These are phyloP conservation scores for Aradus depressus DNA, from an alignment of 2,888 invertebrate genomes.

Conservation along the genomic window DNA sequence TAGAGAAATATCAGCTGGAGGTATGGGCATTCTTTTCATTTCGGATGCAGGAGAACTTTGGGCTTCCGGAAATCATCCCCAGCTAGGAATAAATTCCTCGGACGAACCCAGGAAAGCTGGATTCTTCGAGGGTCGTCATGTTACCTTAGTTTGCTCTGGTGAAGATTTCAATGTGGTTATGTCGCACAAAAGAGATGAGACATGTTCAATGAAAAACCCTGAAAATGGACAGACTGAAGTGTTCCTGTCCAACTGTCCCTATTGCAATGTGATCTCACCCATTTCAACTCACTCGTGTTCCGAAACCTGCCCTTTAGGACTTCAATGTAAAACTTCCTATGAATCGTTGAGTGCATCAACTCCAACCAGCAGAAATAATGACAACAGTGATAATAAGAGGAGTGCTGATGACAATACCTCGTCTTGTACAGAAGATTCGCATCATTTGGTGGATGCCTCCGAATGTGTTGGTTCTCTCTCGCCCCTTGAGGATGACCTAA, in stretches of 20 bases:
- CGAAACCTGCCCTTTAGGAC: conserved; percentile 52
- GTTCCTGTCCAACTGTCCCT: conserved; percentile 53
- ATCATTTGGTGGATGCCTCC: conserved; percentile 34
- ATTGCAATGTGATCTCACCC: conserved; percentile 49
- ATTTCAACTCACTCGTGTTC: conserved; percentile 49
- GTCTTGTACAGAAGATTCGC: conserved; percentile 39
- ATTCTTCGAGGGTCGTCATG: conserved; percentile 56
- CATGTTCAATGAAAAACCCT: conserved; percentile 15
- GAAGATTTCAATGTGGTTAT: conserved; percentile 64
- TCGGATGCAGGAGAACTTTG: conserved; percentile 56
- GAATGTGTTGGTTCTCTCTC: conserved; percentile 29
- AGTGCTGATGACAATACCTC: conserved; percentile 47
- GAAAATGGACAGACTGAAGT: conserved; percentile 32
- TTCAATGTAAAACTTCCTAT: conserved; percentile 48
- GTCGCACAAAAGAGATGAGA: conserved; percentile 47
- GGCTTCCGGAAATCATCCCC: conserved; percentile 57
- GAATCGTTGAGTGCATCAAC: conserved; percentile 46
- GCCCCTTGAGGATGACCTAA: conserved; percentile 28
- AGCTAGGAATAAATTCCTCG: conserved; percentile 48
- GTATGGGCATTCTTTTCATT: conserved; percentile 51
- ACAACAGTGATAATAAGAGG: conserved; percentile 43
- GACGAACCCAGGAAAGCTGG: conserved; percentile 49
- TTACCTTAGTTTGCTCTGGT: conserved; percentile 62
- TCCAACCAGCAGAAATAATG: conserved; percentile 43
- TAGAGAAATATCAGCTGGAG: conserved; percentile 49